Conservation (phyloP, 30 jellyfish, hydroid and myxozoan genomes). For the Rhopilema esculentum region DNA sequence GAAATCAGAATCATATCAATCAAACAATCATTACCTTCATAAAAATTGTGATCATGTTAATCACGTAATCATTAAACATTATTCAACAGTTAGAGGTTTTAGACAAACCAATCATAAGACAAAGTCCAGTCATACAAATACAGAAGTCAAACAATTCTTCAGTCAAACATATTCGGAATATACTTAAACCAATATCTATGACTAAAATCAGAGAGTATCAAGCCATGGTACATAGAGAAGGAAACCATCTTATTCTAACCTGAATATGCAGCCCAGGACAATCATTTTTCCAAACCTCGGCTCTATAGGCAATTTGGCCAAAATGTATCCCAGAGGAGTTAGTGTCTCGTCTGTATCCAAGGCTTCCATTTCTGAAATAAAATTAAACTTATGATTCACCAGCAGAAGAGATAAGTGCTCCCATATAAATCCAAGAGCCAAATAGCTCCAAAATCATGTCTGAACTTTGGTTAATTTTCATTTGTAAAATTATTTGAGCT, state of each 20-base stretch:
- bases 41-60: too few relatives aligned
- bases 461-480: background rate
- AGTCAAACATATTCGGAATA: too few relatives aligned
- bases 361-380: constrained; percentile 93
- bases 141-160: too few relatives aligned
- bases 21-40: too few relatives aligned
- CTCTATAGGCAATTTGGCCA: constrained; percentile 94
- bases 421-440: too few relatives aligned
- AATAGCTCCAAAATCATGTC: too few relatives aligned
- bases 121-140: too few relatives aligned
- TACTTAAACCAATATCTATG: background rate
- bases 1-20: background rate
- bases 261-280: constrained; percentile 86
- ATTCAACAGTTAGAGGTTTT: too few relatives aligned
- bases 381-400: background rate
- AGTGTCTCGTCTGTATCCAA: constrained; percentile 78
- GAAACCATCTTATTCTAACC: constrained; percentile 23
- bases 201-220: background rate
- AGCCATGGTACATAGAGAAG: background rate
- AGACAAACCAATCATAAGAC: too few relatives aligned
- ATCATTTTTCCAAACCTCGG: constrained; percentile 98
- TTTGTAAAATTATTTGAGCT: too few relatives aligned
- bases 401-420: background rate
- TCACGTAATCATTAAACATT: too few relatives aligned
- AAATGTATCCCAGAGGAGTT: constrained; percentile 95